These are phyloP conservation scores for Triplophysa yarkandensis DNA, from an alignment of 2,797 vertebrate species.

Conservation along the genomic window DNA sequence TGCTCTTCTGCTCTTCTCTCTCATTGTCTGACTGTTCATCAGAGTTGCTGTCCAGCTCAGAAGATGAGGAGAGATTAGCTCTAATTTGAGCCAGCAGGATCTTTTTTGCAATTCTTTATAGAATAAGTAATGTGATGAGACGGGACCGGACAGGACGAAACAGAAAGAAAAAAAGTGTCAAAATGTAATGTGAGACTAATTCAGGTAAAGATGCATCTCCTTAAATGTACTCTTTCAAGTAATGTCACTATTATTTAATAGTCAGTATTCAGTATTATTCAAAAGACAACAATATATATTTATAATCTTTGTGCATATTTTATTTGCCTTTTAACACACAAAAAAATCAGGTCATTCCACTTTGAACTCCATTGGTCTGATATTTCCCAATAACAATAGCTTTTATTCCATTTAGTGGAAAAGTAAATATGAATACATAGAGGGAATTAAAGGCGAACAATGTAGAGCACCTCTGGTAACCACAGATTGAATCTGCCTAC, in stretches of 20 bases:
- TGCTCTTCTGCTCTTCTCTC: constrained; percentile 37
- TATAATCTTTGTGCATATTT: neutral
- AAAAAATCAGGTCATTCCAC: neutral
- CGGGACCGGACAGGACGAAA: constrained; percentile 36
- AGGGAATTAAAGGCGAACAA: neutral
- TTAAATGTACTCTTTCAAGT: neutral
- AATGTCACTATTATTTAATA: neutral
- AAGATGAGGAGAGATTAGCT: constrained; percentile 89
- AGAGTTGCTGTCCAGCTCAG: constrained; percentile 81
- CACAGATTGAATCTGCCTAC: neutral
- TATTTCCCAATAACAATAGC: too few species aligned
- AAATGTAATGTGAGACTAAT: constrained; percentile 21
- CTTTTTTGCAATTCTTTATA: constrained; percentile 98
- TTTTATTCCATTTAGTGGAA: too few species aligned
- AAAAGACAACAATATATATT: too few species aligned
- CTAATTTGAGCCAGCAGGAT: constrained; percentile 98
- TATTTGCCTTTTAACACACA: neutral
- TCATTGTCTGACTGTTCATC: constrained; percentile 73
- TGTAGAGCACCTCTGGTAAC: neutral
- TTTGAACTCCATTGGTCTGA: neutral
- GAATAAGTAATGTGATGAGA: constrained; percentile 64
- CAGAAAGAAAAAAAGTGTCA: constrained; percentile 44
- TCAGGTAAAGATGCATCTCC: neutral
- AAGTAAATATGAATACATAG: neutral
- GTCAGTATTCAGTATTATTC: too few species aligned